Evolutionary conservation across 2,888 invertebrate species (phyloP), one percentile per base, ranked within the genome.

Genomic region (Apamea sordens): DNA sequence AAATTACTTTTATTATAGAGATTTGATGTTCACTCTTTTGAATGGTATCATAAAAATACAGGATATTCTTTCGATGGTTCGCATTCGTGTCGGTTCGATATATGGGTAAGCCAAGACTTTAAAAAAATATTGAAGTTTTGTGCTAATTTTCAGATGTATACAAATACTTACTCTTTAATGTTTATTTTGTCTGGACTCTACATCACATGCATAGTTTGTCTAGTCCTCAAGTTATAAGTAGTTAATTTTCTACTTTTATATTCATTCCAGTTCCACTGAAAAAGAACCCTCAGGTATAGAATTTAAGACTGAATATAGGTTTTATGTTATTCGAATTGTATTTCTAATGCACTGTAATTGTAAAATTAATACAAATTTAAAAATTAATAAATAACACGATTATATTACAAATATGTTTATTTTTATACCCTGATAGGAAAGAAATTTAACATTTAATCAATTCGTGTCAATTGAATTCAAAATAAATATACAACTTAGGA

Each of bases 231-330:
- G 78, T 79, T 79, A 80, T 74, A 84, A 86, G 78, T 86, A 86
- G 79, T 83, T 76, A 36, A 85, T 88, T 92, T 91, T 91, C 82
- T 92, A 91, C 89, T 92, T 92, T 91, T 91, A 87, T 92, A 92
- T 83, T 76, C 84, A 86, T 88, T 90, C 88, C 88, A 87, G 77
- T 86, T 81, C 77, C 79, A 78, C 70, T 70, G 63, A 77, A 86
- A 68, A 77, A 76, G 53, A 82, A 81, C 77, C 75, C 73, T 80
- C 81, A 77, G 77, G 59, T 76, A 85, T 88, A 91, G 80, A 91
- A 91, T 91, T 90, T 93, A 94, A 94, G 95, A 95, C 95, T 95
- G 95, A 90, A 93, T 89, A 91, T 91, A 90, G 90, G 82, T 92
- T 93, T 92, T 92, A 88, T 92, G 90, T 90, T 89, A 87, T 87